Conservation (phyloP, 2,888 invertebrate genomes). For the Temnothorax ravouxi region DNA sequence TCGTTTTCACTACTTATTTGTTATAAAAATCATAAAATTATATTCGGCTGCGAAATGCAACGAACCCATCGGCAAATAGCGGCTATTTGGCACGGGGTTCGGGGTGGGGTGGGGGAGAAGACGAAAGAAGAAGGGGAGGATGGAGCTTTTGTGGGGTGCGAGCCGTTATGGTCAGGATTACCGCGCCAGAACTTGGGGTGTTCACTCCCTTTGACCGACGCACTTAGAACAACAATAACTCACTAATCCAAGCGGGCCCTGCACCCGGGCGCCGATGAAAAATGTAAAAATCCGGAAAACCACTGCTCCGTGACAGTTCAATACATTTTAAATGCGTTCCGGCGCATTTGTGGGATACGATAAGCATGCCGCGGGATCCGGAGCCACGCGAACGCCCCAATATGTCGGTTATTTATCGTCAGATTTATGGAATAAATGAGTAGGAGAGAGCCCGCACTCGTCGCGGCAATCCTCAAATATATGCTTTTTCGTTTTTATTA, state of each 20-base stretch:
- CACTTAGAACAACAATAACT: slow-evolving; percentile 81
- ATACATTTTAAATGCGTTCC: slow-evolving; percentile 87
- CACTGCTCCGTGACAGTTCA: slow-evolving; percentile 85
- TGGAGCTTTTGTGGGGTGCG: slow-evolving; percentile 44
- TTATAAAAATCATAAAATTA: neutral
- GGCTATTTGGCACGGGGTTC: slow-evolving; percentile 46
- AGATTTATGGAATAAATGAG: slow-evolving; percentile 86
- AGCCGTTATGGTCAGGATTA: slow-evolving; percentile 76
- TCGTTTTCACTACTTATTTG: neutral
- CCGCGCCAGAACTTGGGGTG: slow-evolving; percentile 63
- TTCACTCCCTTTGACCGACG: slow-evolving; percentile 75
- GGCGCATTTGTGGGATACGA: slow-evolving; percentile 84
- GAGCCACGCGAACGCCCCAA: slow-evolving; percentile 73
- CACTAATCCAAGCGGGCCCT: slow-evolving; percentile 81
- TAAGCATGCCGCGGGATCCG: slow-evolving; percentile 75
- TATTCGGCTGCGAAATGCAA: slow-evolving; percentile 11
- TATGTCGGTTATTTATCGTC: slow-evolving; percentile 85
- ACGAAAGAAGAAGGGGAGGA: neutral
- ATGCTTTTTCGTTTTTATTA: slow-evolving; percentile 75
- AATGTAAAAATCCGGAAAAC: slow-evolving; percentile 85
- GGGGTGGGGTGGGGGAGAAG: neutral
- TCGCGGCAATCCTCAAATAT: slow-evolving; percentile 51
- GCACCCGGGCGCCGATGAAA: slow-evolving; percentile 81
- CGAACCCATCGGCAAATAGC: slow-evolving; percentile 37
- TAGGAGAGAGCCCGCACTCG: slow-evolving; percentile 62